Percentiles rank a stretch among this genome's conserved stretches.
Conservation (phyloP, 2,797 vertebrate genomes). For the Hippopotamyrus pictus region DNA sequence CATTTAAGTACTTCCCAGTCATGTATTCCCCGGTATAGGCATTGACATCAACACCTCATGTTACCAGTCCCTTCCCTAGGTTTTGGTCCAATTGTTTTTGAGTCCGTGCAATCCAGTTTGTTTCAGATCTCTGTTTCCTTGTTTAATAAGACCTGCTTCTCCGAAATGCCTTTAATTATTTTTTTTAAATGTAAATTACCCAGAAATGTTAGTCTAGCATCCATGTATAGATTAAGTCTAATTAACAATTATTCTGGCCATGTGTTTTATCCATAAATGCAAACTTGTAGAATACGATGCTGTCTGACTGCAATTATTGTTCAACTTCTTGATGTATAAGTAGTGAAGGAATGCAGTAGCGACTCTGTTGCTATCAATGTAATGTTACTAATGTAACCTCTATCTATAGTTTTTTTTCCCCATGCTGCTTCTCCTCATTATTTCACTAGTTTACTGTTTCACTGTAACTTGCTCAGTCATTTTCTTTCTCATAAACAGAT, state of each 20-base stretch:
- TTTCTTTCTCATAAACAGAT: background rate
- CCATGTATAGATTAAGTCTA: background rate
- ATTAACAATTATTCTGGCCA: background rate
- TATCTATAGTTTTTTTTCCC: background rate
- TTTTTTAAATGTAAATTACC: background rate
- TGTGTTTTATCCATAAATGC: background rate
- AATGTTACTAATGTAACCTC: background rate
- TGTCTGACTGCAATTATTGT: background rate
- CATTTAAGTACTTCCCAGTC: background rate
- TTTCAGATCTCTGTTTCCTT: background rate
- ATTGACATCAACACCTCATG: background rate
- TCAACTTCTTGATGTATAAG: background rate
- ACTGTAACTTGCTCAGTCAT: background rate
- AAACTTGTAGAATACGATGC: background rate
- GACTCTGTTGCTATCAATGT: background rate
- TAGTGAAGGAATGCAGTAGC: background rate
- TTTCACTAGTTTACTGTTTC: background rate
- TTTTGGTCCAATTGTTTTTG: background rate
- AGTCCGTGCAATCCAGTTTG: background rate
- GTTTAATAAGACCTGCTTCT: background rate
- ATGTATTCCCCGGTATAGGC: background rate
- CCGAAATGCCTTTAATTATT: background rate
- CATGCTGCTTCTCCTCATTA: background rate
- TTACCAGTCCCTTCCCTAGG: background rate
- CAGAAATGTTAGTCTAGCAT: background rate